Evolutionary conservation across 2,113 vertebrate species (phyloP).

Genomic region (Rallus limicola): DNA sequence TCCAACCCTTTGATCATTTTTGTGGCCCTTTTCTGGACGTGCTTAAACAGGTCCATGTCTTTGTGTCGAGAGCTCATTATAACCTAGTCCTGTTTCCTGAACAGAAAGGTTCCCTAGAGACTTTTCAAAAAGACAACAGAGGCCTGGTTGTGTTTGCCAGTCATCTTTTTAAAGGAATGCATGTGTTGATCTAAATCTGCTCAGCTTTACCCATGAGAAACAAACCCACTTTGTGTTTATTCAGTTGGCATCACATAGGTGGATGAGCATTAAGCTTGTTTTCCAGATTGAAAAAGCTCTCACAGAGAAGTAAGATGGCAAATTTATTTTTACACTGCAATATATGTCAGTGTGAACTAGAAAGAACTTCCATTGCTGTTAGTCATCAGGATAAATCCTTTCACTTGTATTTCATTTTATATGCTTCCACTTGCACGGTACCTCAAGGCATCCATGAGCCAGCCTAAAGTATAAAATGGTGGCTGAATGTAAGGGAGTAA

Average conservation of each 20-base stretch:
- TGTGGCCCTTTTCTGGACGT: too few relatives aligned
- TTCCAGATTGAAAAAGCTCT: neutral
- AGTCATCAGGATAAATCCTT: neutral
- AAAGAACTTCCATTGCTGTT: neutral
- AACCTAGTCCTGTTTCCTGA: neutral
- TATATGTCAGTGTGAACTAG: neutral
- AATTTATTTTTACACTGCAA: conserved; percentile 6
- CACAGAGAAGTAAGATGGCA: neutral
- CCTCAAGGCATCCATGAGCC: neutral
- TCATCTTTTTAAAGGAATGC: neutral
- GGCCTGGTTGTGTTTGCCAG: neutral
- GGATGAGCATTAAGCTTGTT: neutral
- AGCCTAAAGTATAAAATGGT: neutral
- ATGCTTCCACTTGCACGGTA: neutral
- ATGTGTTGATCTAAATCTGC: neutral
- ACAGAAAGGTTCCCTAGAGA: neutral
- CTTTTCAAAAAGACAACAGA: neutral
- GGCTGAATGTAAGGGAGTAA: neutral
- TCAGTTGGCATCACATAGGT: neutral
- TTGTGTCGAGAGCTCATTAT: too few relatives aligned
- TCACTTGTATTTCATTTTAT: neutral
- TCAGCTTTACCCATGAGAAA: conserved; percentile 17
- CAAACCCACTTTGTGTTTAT: conserved; percentile 2
- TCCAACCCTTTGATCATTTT: too few relatives aligned
- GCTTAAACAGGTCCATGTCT: too few relatives aligned